A percentile compares a stretch with the other conserved stretches of the same genome.
Conservation (phyloP, 2,797 vertebrate genomes). For the Adrianichthys oophorus region DNA sequence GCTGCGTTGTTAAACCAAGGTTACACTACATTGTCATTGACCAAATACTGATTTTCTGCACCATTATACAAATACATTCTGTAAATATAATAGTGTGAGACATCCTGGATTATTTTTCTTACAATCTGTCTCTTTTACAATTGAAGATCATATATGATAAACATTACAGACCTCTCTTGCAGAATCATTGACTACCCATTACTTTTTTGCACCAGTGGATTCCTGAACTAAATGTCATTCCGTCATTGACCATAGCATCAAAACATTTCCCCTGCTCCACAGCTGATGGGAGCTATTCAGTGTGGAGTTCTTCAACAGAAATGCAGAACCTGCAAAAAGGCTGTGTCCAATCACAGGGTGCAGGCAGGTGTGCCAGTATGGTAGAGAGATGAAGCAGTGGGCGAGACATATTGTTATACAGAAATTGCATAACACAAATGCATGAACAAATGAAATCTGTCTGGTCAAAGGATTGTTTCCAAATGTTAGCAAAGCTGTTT, state of each 20-base stretch:
- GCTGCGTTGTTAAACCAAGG: no score
- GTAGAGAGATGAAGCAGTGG: slow-evolving; percentile 25
- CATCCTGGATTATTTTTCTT: no score
- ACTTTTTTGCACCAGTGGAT: slow-evolving; percentile 68
- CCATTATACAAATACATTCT: no score
- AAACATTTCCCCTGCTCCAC: slow-evolving; percentile 61
- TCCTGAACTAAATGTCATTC: slow-evolving; percentile 72
- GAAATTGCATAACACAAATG: slow-evolving; percentile 72
- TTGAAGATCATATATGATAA: no score
- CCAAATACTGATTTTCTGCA: no score
- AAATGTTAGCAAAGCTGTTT: slow-evolving; percentile 45
- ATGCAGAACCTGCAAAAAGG: slow-evolving; percentile 49
- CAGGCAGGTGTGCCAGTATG: slow-evolving; percentile 20
- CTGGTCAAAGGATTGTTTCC: slow-evolving; percentile 31
- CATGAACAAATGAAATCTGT: slow-evolving; percentile 45
- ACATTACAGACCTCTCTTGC: no score
- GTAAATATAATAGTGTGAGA: no score
- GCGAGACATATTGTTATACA: slow-evolving; percentile 56
- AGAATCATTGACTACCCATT: no score
- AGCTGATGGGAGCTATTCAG: slow-evolving; percentile 60
- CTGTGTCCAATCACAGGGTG: slow-evolving; percentile 58
- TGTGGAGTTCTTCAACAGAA: slow-evolving; percentile 59
- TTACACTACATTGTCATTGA: no score
- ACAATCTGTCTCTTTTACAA: no score
- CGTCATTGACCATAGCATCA: slow-evolving; percentile 69